phyloP scores from a whole-genome alignment of 2,888 invertebrate genomes.

The Heteromurus nitidus region DNA sequence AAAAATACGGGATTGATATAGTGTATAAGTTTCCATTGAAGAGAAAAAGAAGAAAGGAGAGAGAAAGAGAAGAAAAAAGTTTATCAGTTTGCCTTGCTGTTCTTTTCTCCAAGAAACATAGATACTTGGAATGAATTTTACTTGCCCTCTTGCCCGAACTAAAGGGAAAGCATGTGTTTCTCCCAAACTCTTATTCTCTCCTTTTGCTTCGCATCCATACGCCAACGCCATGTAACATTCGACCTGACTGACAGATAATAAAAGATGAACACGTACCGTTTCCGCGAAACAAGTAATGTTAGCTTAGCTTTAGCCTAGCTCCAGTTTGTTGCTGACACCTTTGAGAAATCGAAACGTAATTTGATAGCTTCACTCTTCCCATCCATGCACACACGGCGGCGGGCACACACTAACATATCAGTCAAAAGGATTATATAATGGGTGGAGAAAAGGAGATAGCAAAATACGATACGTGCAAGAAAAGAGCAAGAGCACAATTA shows the following conservation, averaged over 20 bases:
- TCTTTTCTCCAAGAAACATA: not conserved
- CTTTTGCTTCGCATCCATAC: no score
- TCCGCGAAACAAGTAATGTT: not conserved
- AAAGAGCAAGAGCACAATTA: not conserved
- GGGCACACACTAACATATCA: not conserved
- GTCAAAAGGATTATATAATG: no score
- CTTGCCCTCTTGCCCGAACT: not conserved
- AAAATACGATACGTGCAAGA: no score
- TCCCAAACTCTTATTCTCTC: no score
- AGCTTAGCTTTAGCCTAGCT: not conserved
- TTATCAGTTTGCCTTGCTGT: not conserved
- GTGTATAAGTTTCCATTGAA: constrained; percentile 5
- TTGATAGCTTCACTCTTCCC: not conserved
- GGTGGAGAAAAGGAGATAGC: not conserved
- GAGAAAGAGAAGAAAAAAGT: not conserved
- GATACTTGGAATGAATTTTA: not conserved
- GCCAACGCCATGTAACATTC: no score
- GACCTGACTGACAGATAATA: constrained; percentile 9
- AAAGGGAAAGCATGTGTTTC: no score
- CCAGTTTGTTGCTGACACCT: constrained; percentile 13
- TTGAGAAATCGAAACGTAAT: constrained; percentile 14
- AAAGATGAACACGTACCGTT: not conserved
- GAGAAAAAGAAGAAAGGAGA: constrained; percentile 10
- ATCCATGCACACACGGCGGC: not conserved
- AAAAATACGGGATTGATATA: no score